These are phyloP conservation scores for Heliocidaris tuberculata DNA, from an alignment of 35 echinoderm and acorn worm species.

Conservation along the genomic window DNA sequence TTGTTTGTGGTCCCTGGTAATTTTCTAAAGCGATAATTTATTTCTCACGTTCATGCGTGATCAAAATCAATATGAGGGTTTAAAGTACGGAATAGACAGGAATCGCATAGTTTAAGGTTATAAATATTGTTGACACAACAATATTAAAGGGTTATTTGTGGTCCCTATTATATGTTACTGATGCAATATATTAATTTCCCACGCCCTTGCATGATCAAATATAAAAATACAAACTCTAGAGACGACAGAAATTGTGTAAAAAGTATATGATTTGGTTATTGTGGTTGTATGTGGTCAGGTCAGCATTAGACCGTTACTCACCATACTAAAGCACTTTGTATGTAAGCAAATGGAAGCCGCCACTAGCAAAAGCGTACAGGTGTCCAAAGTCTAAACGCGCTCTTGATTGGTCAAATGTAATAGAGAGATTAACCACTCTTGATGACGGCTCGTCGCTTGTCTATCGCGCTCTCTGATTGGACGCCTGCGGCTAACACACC, in stretches of 20 bases:
- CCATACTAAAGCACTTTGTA: background rate
- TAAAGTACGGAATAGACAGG: background rate
- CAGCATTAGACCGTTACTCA: background rate
- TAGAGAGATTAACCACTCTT: slow-evolving; percentile 29
- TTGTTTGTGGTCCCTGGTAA: too few species aligned
- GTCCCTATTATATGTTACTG: background rate
- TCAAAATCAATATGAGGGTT: background rate
- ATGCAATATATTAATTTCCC: background rate
- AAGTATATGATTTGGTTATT: background rate
- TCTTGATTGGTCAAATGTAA: slow-evolving; percentile 44
- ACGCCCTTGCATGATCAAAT: background rate
- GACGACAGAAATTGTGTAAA: background rate
- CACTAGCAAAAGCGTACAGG: background rate
- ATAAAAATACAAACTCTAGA: background rate
- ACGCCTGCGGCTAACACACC: background rate
- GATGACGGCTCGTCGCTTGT: slow-evolving; percentile 10
- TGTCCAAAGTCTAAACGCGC: slow-evolving; percentile 8
- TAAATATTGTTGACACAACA: background rate
- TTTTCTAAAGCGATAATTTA: too few species aligned
- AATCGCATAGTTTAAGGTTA: background rate
- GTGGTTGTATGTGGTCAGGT: background rate
- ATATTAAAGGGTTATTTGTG: background rate
- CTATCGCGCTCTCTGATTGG: slow-evolving; percentile 15
- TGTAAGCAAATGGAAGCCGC: background rate
- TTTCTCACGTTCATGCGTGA: too few species aligned